Conservation (phyloP, 2,888 invertebrate species). For the Apodemia hepburni region DNA sequence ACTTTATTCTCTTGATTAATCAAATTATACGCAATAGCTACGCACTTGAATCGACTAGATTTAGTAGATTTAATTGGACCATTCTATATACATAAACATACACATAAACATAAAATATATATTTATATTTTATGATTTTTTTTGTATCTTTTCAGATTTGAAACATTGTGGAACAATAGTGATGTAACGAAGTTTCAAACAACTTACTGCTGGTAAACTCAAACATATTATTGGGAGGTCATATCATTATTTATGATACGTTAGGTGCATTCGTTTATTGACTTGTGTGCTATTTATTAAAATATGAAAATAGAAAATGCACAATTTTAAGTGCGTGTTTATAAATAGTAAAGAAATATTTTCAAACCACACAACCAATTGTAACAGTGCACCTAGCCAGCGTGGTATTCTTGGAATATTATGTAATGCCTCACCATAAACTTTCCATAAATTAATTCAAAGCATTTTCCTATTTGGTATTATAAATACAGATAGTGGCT, state of each 20-base stretch:
- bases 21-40: no score
- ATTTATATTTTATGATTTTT: no score
- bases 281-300: slow-evolving; percentile 11
- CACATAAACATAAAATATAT: no score
- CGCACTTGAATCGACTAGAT: no score
- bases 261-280: slow-evolving; percentile 58
- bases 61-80: no score
- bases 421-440: slow-evolving; percentile 64
- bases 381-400: slow-evolving; percentile 58
- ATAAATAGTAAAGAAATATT: slow-evolving; percentile 4
- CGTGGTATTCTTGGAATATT: slow-evolving; percentile 55
- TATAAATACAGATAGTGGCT: slow-evolving; percentile 80
- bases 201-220: slow-evolving; percentile 71
- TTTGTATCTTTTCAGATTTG: slow-evolving; percentile 58
- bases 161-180: slow-evolving; percentile 49
- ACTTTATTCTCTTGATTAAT: no score
- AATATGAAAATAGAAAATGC: neutral
- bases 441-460: slow-evolving; percentile 68
- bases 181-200: slow-evolving; percentile 58
- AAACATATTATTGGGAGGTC: slow-evolving; percentile 62
- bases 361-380: slow-evolving; percentile 10
- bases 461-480: slow-evolving; percentile 80
- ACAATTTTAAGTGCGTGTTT: slow-evolving; percentile 4
- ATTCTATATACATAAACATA: no score
- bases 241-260: slow-evolving; percentile 61